Conservation (phyloP, 2,797 vertebrate species). For the Melanogrammus aeglefinus region DNA sequence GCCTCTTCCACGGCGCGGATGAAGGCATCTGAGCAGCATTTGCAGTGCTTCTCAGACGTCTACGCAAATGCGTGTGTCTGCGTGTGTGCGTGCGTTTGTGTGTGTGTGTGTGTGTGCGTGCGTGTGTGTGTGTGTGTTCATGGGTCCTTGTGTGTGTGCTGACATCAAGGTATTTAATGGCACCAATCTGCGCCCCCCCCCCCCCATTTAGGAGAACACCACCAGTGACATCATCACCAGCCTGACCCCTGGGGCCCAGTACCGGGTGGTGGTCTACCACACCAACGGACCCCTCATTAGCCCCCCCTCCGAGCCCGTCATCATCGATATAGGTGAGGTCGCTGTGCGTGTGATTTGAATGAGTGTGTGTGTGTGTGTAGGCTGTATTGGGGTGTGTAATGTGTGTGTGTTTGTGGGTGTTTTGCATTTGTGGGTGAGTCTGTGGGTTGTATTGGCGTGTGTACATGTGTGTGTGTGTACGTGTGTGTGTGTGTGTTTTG, state of each 20-base stretch:
- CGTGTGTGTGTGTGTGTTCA: background rate
- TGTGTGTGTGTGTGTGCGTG: background rate
- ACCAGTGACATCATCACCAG: slow-evolving; percentile 84
- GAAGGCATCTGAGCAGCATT: no score
- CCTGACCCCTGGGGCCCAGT: slow-evolving; percentile 91
- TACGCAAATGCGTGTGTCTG: background rate
- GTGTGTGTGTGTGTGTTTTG: background rate
- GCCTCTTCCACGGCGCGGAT: background rate
- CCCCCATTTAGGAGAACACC: slow-evolving; percentile 81
- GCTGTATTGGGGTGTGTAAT: background rate
- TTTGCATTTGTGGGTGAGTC: background rate
- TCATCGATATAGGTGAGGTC: slow-evolving; percentile 85
- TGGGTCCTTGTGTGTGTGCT: background rate
- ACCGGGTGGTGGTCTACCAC: slow-evolving; percentile 86
- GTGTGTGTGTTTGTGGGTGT: background rate
- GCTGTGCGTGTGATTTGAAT: background rate
- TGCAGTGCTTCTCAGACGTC: background rate
- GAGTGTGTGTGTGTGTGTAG: background rate
- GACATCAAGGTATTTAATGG: background rate
- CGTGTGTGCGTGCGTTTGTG: background rate
- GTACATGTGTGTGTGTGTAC: no score
- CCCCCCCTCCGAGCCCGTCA: slow-evolving; percentile 89
- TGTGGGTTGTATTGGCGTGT: no score
- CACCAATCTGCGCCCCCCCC: background rate
- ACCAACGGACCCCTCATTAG: slow-evolving; percentile 86